phyloP scores from a whole-genome alignment of 2,113 vertebrate genomes.

The Bambusicola thoracicus region DNA sequence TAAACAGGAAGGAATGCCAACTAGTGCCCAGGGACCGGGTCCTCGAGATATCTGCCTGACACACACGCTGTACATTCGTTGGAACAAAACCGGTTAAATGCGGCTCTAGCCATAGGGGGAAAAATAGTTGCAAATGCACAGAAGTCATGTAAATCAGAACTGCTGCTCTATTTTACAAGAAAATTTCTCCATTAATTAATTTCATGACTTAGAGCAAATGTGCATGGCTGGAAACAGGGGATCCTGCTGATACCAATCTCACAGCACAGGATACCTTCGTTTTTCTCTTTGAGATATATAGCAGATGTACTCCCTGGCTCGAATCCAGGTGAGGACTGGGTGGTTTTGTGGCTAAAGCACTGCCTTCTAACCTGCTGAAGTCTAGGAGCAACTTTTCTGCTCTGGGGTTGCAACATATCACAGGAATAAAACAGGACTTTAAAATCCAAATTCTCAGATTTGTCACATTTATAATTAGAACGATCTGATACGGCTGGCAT shows the following conservation, averaged over 20 bases:
- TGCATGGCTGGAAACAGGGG: slow-evolving; percentile 66
- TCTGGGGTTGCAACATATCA: background rate
- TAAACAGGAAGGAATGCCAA: background rate
- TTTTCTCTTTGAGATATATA: slow-evolving; percentile 56
- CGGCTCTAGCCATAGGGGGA: slow-evolving; percentile 12
- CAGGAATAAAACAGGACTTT: slow-evolving; percentile 29
- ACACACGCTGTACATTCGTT: background rate
- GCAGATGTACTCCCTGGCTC: slow-evolving; percentile 56
- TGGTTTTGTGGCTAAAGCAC: slow-evolving; percentile 53
- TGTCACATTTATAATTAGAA: slow-evolving; percentile 62
- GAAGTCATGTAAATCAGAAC: slow-evolving; percentile 71
- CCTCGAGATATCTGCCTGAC: background rate
- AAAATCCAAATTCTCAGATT: slow-evolving; percentile 56
- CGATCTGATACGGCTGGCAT: slow-evolving; percentile 31
- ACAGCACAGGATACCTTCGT: slow-evolving; percentile 28
- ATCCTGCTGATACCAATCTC: slow-evolving; percentile 75
- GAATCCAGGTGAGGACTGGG: slow-evolving; percentile 37
- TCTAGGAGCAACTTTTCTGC: slow-evolving; percentile 40
- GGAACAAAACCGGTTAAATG: slow-evolving; percentile 40
- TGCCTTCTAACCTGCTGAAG: slow-evolving; percentile 49
- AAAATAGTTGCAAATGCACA: slow-evolving; percentile 59
- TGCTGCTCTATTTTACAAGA: slow-evolving; percentile 71
- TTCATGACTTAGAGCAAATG: slow-evolving; percentile 76
- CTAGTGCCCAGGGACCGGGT: background rate
- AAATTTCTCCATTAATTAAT: slow-evolving; percentile 79